A percentile compares a stretch with the other conserved stretches of the same genome.
These are phyloP conservation scores for Hylomyscus alleni DNA, from an alignment of 2,797 vertebrate genomes.

Conservation along the genomic window DNA sequence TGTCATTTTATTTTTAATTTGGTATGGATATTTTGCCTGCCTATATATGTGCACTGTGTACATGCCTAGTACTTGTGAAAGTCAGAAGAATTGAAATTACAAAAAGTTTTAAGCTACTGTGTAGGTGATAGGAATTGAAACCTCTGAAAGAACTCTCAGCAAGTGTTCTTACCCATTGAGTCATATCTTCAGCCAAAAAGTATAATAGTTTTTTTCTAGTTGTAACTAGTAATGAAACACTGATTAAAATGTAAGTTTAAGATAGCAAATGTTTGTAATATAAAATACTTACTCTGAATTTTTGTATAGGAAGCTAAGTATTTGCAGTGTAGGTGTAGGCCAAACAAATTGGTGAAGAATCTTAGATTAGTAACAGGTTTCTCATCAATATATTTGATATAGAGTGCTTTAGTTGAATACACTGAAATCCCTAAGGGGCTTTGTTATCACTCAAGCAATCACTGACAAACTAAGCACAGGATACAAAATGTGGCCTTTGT, in stretches of 20 bases:
- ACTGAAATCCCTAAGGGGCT: background rate
- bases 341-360: background rate
- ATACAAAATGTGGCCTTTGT: background rate
- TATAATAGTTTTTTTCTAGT: background rate
- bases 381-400: background rate
- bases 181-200: background rate
- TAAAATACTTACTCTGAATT: constrained; percentile 22
- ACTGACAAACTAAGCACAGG: background rate
- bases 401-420: background rate
- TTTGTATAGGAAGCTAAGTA: background rate
- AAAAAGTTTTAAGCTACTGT: too few relatives aligned
- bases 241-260: constrained; percentile 29
- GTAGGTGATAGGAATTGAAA: background rate
- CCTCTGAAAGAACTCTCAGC: background rate
- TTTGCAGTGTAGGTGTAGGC: background rate
- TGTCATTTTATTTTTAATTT: background rate
- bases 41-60: background rate
- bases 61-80: too few relatives aligned
- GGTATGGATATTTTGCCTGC: background rate
- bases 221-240: background rate
- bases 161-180: background rate
- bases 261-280: background rate
- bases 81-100: background rate
- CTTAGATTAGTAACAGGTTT: background rate
- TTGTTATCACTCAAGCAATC: background rate